These are phyloP conservation scores for Coleophora deauratella DNA, from an alignment of 2,888 invertebrate genomes.

Conservation along the genomic window DNA sequence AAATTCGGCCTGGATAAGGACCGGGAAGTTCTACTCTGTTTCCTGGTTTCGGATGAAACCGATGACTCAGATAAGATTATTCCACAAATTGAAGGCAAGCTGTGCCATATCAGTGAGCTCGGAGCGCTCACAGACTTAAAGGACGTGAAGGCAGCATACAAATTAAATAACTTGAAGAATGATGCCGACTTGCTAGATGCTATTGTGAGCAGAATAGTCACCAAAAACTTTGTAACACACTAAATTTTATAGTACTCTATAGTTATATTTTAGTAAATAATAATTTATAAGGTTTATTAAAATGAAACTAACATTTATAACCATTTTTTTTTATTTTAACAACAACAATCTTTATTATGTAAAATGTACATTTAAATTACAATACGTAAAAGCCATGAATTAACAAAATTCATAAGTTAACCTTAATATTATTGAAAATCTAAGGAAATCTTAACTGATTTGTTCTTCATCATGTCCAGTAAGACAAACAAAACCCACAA, in stretches of 20 bases:
- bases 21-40: conserved; percentile 42
- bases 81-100: conserved; percentile 69
- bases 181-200: conserved; percentile 64
- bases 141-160: conserved; percentile 75
- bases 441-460: no score
- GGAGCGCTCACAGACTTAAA: conserved; percentile 55
- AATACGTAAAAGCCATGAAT: conserved; percentile 57
- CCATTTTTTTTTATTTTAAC: conserved; percentile 64
- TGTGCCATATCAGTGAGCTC: conserved; percentile 60
- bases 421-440: no score
- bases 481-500: conserved; percentile 2
- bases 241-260: conserved; percentile 17
- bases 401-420: conserved; percentile 18
- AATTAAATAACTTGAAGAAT: conserved; percentile 68
- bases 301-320: conserved; percentile 19
- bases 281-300: no score
- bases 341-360: conserved; percentile 66
- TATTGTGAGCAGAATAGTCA: conserved; percentile 78
- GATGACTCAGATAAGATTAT: conserved; percentile 45
- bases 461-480: no score
- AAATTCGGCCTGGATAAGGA: conserved; percentile 76
- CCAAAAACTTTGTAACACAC: conserved; percentile 73
- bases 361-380: conserved; percentile 66
- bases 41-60: conserved; percentile 28
- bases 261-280: conserved; percentile 6